Base-by-base conservation (phyloP, 1,140 invertebrate species). In the Bathynomus jamesi region DNA sequence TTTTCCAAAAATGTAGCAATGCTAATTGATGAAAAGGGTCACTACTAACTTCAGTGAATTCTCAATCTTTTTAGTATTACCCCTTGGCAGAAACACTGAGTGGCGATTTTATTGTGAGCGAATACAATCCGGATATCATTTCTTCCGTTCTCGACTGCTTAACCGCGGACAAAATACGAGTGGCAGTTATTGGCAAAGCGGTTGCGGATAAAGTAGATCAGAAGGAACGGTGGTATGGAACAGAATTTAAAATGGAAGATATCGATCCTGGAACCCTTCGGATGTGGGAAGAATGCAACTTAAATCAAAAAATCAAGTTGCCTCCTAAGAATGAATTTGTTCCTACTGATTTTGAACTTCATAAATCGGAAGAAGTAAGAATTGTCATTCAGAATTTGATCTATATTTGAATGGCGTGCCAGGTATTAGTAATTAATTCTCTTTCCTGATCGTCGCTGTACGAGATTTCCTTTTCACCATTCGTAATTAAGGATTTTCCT, bases 281-380 rank as follows among this genome's bases (percentile, higher is more conserved):
- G 79, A 83, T 82, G 68, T 98, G 94, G 95, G 83, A 83, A 72
- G 84, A 86, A 29, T 87, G 85, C 71, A 85, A 85, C 25, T 75
- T 86, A 0, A 87, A 88, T 81, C 79, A 86, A 0, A 88, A 90
- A 71, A 82, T 98, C 0, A 83, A 86, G 71, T 82, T 98, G 21
- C 94, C 95, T 27, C 81, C 83, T 3, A 88, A 87, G 72, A 98
- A 98, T 84, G 92, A 93, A 81, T 98, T 98, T 83, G 95, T 99
- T 80, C 91, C 96, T 0, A 87, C 87, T 0, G 85, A 89, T 77
- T 94, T 98, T 82, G 87, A 91, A 70, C 82, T 96, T n/a, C 87
- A 89, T 24, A 64, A 5, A 64, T 17, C 5, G 13, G 62, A 64
- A 5, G 62, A 64, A 24, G 28, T 53, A 17, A 53, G 40, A n/a